phyloP scores from a whole-genome alignment of 2,888 invertebrate species.

The Hydropsyche betteni region DNA sequence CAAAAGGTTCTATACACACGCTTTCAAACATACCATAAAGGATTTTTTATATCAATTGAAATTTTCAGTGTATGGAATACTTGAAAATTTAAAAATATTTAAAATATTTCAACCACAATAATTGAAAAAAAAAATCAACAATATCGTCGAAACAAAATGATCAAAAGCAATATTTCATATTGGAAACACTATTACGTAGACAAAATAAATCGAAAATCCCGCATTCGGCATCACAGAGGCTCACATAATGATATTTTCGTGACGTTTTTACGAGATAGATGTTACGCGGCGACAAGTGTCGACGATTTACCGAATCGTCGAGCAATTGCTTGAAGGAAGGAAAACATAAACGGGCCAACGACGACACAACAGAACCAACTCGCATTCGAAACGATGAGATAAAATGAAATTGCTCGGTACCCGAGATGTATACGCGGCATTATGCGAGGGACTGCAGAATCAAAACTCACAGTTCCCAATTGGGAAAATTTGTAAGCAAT shows the following conservation, averaged over 20 bases:
- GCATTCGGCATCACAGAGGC: not conserved
- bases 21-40: too few species aligned
- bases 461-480: too few species aligned
- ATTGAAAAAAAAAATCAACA: not conserved
- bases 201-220: too few species aligned
- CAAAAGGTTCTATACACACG: too few species aligned
- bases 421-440: too few species aligned
- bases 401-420: conserved; percentile 19
- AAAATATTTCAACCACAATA: not conserved
- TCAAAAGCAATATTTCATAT: too few species aligned
- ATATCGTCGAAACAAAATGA: not conserved
- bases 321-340: conserved; percentile 24
- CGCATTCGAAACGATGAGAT: conserved; percentile 19
- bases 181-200: too few species aligned
- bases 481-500: too few species aligned
- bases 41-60: too few species aligned
- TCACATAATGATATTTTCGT: not conserved
- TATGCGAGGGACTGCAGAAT: too few species aligned
- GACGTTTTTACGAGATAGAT: conserved; percentile 10
- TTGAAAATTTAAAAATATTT: too few species aligned
- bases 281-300: conserved; percentile 12
- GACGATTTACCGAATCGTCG: conserved; percentile 24
- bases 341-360: conserved; percentile 16
- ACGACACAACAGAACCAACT: not conserved
- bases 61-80: too few species aligned